Evolutionary conservation across 2,888 invertebrate species (phyloP).

Genomic region (Hylaea fasciaria): DNA sequence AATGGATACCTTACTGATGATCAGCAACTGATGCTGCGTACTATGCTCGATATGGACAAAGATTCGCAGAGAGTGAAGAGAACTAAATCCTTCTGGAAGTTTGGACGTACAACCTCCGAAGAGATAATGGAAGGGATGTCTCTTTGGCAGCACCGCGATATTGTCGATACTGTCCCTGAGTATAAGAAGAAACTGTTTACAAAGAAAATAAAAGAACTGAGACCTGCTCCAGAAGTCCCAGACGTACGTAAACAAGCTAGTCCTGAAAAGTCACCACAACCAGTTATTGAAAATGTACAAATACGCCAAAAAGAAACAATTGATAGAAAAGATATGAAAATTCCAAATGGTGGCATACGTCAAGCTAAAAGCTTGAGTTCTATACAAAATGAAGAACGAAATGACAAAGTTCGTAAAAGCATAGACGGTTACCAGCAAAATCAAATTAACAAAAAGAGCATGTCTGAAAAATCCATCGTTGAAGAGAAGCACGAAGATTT

Average conservation of each 20-base stretch:
- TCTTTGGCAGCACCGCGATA: slow-evolving; percentile 93
- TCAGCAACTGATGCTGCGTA: slow-evolving; percentile 80
- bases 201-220: slow-evolving; percentile 75
- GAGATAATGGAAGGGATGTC: slow-evolving; percentile 95
- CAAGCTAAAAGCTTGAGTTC: slow-evolving; percentile 80
- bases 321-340: slow-evolving; percentile 76
- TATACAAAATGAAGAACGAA: slow-evolving; percentile 74
- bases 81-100: slow-evolving; percentile 94
- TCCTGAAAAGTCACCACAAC: slow-evolving; percentile 59
- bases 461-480: slow-evolving; percentile 74
- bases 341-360: slow-evolving; percentile 74
- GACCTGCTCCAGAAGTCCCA: slow-evolving; percentile 75
- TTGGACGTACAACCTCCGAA: slow-evolving; percentile 88
- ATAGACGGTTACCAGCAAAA: slow-evolving; percentile 64
- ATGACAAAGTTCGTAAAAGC: slow-evolving; percentile 62
- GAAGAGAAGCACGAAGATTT: slow-evolving; percentile 78
- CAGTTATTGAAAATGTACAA: slow-evolving; percentile 66
- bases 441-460: slow-evolving; percentile 75
- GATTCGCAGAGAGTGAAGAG: slow-evolving; percentile 89
- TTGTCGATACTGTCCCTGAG: slow-evolving; percentile 88
- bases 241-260: slow-evolving; percentile 61
- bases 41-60: slow-evolving; percentile 83
- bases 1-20: slow-evolving; percentile 84
- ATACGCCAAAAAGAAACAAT: slow-evolving; percentile 75
- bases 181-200: slow-evolving; percentile 80